Evolutionary conservation across 2,797 vertebrate genomes (phyloP), one percentile per base, ranked within the genome.

Genomic region (Notamacropus eugenii): DNA sequence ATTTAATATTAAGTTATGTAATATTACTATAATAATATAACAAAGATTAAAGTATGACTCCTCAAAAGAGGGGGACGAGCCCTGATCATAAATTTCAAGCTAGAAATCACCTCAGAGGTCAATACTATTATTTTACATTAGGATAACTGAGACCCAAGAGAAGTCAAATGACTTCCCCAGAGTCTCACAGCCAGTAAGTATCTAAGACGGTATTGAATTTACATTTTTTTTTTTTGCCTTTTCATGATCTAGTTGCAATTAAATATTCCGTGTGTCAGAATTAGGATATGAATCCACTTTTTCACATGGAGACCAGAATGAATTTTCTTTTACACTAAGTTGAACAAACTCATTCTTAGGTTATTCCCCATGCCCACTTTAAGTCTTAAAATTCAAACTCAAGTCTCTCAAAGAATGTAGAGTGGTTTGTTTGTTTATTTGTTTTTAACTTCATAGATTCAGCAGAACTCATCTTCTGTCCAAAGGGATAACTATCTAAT

Each of bases 401-500:
- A 1, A 4, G 4, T 46, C 40, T 87, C 22, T 50, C 22, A 87
- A 87, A 50, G 40, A 27, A 58, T 27, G n/a, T 62, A 34, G 34
- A 27, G 31, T 27, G 12, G 8, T 27, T 90, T 92, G 90, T 31
- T 28, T 16, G 16, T 91, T 91, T 91, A 14, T 91, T 91, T 31
- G 28, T 92, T 56, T 90, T 74, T 29, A 55, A 74, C 29, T 92
- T 87, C 56, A 90, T 40, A 46, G 5, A 0, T 82, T 93, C 93
- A 27, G 40, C 74, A 90, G 91, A 96, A 93, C 67, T 95, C 90
- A 1, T 1, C 24, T 96, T 91, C 55, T n/a, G n/a, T 74, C 96
- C 93, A 93, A 97, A 97, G 96, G 96, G 96, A 96, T 55, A 62
- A 96, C 93, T 98, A 97, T 98, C 97, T 97, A 93, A 82, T 94